Evolutionary conservation across 2,888 invertebrate species (phyloP).

Genomic region (Stenchaetothrips biformis): DNA sequence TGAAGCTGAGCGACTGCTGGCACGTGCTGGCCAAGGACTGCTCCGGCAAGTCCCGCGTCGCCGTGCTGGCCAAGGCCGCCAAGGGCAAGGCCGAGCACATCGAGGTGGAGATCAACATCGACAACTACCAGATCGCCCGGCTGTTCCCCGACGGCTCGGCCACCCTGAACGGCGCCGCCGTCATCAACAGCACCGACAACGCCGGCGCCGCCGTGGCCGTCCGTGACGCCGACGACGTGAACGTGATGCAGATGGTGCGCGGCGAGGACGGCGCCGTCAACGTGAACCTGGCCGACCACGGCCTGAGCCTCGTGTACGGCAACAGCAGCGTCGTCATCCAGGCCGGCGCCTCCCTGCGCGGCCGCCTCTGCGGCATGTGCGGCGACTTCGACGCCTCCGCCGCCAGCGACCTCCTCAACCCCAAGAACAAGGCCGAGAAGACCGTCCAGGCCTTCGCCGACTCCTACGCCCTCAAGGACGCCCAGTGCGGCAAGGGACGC

Average conservation of each 20-base stretch:
- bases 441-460: conserved; percentile 2
- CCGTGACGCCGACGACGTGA: conserved; percentile 7
- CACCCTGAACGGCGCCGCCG: conserved; percentile 29
- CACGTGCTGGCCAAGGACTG: conserved; percentile 47
- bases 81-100: conserved; percentile 16
- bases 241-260: conserved; percentile 29
- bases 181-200: conserved; percentile 28
- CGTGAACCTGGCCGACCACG: conserved; percentile 31
- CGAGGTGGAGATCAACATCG: conserved; percentile 32
- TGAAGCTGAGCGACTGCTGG: conserved; percentile 40
- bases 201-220: conserved; percentile 5
- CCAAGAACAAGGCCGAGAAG: conserved; percentile 24
- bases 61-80: conserved; percentile 43
- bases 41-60: conserved; percentile 42
- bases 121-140: conserved; percentile 33
- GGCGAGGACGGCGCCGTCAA: conserved; percentile 30
- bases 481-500: conserved; percentile 4
- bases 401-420: background rate
- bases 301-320: conserved; percentile 29
- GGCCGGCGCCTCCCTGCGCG: background rate
- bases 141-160: conserved; percentile 28
- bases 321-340: conserved; percentile 30
- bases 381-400: background rate
- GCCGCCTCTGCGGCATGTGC: conserved; percentile 2
- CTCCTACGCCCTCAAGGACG: conserved; percentile 28